Base-by-base conservation (phyloP, 1,140 invertebrate genomes). In the Pseudomyrmex pallidus region DNA sequence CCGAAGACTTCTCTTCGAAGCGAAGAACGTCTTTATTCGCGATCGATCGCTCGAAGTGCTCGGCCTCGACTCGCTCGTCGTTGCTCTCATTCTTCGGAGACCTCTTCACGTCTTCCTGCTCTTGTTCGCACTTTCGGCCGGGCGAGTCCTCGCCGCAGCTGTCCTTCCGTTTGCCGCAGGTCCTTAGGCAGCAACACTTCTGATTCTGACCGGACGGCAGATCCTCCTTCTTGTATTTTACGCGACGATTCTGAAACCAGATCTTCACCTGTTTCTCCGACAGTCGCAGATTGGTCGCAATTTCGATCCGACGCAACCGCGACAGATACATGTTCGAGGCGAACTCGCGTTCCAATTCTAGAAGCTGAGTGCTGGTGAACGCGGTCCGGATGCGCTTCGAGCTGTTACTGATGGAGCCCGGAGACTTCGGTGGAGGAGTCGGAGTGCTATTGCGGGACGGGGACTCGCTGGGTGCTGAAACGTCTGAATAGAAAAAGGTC, bases 231-330 rank as follows among this genome's bases (percentile, higher is more conserved):
- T 99, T 98, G 92, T 98, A 96, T 91, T 99, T 99, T 2, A 99
- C 98, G 3, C 98, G 95, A 13, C 97, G 95, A 91, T 98, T 98
- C 92, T 99, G 98, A 91, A 99, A 98, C 98, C 98, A 99, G 74
- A 99, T 99, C 93, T 98, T 99, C 57, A 99, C 98, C 94, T 99
- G 98, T 92, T 99, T 99, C 94, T 99, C 98, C 0, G 97, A 98
- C 0, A 99, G 93, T 25, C 97, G 96, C 68, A 99, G 93, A 86
- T 97, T 96, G 7, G 97, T 98, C 0, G 98, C 98, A 68, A 99
- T 98, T 92, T 99, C 98, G 85, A 99, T 99, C 82, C 98, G 95
- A 57, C 98, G 95, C 50, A 99, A 95, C 46, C 98, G 95, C 0
- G 98, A 98, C 44, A 99, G 94, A 88, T 99, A 99, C 95, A 98